Conservation (phyloP, 1,140 invertebrate species). For the Papilio helenus region DNA sequence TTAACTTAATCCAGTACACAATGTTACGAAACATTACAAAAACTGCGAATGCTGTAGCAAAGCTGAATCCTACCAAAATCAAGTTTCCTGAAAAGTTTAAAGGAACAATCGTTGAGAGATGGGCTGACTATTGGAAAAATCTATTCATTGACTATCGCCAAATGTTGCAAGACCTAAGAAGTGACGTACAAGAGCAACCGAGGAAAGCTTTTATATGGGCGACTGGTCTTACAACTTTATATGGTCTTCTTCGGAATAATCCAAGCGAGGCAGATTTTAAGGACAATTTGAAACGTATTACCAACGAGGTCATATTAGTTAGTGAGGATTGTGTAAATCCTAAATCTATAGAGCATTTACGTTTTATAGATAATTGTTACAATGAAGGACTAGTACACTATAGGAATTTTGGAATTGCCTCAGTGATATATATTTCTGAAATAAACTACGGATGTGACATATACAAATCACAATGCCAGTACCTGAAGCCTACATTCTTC, state of each 20-base stretch:
- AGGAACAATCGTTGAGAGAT: constrained; percentile 86
- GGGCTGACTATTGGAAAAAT: constrained; percentile 86
- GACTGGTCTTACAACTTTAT: constrained; percentile 71
- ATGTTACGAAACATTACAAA: constrained; percentile 53
- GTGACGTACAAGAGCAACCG: constrained; percentile 84
- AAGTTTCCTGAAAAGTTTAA: constrained; percentile 83
- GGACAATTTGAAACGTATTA: constrained; percentile 83
- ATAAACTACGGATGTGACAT: constrained; percentile 86
- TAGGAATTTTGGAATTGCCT: constrained; percentile 87
- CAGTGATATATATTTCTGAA: constrained; percentile 90
- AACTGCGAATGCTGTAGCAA: constrained; percentile 46
- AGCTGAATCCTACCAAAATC: constrained; percentile 52
- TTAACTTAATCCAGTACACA: background rate
- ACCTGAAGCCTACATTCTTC: constrained; percentile 85
- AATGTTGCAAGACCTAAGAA: constrained; percentile 83
- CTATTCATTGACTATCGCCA: constrained; percentile 85
- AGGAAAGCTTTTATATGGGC: constrained; percentile 80
- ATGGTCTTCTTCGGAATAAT: constrained; percentile 84
- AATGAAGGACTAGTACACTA: constrained; percentile 87
- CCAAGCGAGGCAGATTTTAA: constrained; percentile 86
- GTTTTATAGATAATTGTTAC: constrained; percentile 85
- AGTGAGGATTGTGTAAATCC: constrained; percentile 87
- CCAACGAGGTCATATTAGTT: constrained; percentile 87
- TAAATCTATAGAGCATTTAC: constrained; percentile 85
- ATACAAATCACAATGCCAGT: constrained; percentile 89